Evolutionary conservation across 2,113 vertebrate species (phyloP).

Genomic region (Catharus bicknelli): DNA sequence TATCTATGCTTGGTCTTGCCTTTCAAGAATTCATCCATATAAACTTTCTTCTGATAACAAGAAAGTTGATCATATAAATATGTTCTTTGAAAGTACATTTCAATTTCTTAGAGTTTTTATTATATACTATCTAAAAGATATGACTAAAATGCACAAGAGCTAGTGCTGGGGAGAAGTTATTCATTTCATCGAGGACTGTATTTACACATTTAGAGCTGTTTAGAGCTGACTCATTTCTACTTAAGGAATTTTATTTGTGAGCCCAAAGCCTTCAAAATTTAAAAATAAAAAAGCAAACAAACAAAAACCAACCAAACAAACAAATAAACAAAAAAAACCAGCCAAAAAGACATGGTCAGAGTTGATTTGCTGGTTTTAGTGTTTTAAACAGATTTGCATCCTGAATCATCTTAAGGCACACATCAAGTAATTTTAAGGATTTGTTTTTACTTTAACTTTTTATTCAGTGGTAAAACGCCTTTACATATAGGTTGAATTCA

Average conservation of each 20-base stretch:
- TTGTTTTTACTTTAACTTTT: not conserved
- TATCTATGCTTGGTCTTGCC: not conserved
- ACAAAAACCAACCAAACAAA: not conserved
- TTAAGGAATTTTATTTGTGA: not conserved
- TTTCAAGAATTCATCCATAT: not conserved
- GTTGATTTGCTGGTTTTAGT: not conserved
- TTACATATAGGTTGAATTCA: not conserved
- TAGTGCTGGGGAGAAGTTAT: not conserved
- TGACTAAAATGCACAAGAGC: not conserved
- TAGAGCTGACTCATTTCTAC: not conserved
- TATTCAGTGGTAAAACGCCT: not conserved
- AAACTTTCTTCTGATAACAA: slow-evolving; percentile 5
- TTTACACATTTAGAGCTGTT: not conserved
- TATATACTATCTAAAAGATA: not conserved
- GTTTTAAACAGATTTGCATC: not conserved
- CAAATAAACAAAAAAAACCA: not conserved
- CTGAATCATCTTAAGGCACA: not conserved
- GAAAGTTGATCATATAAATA: not conserved
- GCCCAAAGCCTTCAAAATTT: not conserved
- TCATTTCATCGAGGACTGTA: not conserved
- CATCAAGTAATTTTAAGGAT: not conserved
- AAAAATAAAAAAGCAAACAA: not conserved
- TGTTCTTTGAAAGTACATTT: not conserved
- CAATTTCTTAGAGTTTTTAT: not conserved
- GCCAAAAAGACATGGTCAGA: not conserved